These are phyloP conservation scores for Scrobipalpa atriplicella DNA, from an alignment of 2,888 invertebrate genomes.

Conservation along the genomic window DNA sequence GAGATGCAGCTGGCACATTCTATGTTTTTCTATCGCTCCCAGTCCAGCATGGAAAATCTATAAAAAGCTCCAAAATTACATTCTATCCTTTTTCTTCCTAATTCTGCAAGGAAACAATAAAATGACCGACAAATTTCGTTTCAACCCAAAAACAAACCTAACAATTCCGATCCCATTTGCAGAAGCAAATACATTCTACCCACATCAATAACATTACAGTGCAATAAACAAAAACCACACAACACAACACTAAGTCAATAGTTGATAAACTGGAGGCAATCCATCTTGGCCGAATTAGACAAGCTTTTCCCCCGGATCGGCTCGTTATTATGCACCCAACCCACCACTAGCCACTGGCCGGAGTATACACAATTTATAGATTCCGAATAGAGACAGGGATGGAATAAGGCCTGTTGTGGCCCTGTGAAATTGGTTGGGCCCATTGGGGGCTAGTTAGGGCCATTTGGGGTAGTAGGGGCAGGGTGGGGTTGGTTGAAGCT, in stretches of 20 bases:
- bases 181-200: slow-evolving; percentile 54
- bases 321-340: slow-evolving; percentile 47
- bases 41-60: too few species aligned
- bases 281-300: slow-evolving; percentile 49
- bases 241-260: slow-evolving; percentile 37
- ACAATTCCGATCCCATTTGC: slow-evolving; percentile 58
- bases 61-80: too few species aligned
- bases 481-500: too few species aligned
- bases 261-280: slow-evolving; percentile 45
- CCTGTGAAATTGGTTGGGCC: too few species aligned
- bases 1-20: too few species aligned
- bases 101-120: too few species aligned
- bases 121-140: background rate
- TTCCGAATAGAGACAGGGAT: slow-evolving; percentile 33
- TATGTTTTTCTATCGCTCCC: too few species aligned
- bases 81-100: too few species aligned
- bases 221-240: slow-evolving; percentile 27
- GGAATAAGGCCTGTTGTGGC: background rate
- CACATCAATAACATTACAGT: slow-evolving; percentile 23
- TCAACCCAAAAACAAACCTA: background rate
- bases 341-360: slow-evolving; percentile 38
- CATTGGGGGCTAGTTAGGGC: too few species aligned
- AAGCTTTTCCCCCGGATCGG: slow-evolving; percentile 28
- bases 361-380: slow-evolving; percentile 45
- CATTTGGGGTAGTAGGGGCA: too few species aligned